These are phyloP conservation scores for Heliconius ismenius DNA, from an alignment of 2,888 invertebrate genomes.

Conservation along the genomic window DNA sequence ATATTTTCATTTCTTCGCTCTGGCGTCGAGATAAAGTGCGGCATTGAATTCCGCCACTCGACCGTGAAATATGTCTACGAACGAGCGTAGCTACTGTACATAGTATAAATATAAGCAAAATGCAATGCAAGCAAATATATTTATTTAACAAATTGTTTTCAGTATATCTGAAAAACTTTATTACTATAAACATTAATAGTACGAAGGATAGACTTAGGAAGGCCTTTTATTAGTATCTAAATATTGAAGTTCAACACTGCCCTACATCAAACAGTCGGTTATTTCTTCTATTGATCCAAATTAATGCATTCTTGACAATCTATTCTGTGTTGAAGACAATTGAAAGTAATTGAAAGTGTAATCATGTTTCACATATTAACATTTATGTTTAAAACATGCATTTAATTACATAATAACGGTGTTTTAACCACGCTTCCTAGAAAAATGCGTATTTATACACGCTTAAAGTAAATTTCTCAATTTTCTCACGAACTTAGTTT, in stretches of 20 bases:
- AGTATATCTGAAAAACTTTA: neutral
- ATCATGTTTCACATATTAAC: constrained; percentile 11
- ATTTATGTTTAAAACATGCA: neutral
- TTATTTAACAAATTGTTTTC: neutral
- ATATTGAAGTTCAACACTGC: neutral
- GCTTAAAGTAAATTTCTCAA: constrained; percentile 24
- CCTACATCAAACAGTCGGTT: neutral
- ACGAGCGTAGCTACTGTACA: neutral
- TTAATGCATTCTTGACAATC: constrained; percentile 19
- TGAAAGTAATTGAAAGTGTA: constrained; percentile 25
- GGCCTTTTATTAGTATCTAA: neutral
- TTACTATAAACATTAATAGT: neutral
- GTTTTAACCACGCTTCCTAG: constrained; percentile 2
- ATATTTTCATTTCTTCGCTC: no score
- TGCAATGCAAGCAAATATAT: neutral
- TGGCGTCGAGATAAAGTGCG: no score
- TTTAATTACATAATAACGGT: neutral
- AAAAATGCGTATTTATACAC: constrained; percentile 10
- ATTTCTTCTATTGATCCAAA: constrained; percentile 25
- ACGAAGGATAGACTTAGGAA: neutral
- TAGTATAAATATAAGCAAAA: neutral
- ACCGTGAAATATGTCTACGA: no score
- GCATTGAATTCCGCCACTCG: no score
- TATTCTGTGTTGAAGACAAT: constrained; percentile 16
- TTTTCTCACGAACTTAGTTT: constrained; percentile 31